Conservation (phyloP, 2,888 invertebrate genomes). For the Nyleta sp. region DNA sequence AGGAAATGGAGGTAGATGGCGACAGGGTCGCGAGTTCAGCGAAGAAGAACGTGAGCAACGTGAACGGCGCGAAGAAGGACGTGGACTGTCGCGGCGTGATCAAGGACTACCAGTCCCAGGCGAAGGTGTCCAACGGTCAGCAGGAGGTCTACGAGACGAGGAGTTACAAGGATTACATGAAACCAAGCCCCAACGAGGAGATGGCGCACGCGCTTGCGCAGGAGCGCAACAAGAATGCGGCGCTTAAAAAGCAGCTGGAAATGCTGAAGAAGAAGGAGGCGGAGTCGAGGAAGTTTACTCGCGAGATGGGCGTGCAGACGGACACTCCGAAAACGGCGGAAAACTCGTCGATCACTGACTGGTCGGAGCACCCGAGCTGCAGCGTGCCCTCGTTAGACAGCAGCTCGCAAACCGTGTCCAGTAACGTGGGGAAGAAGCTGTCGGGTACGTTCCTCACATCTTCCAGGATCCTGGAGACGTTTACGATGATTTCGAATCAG, state of each 20-base stretch:
- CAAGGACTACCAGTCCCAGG: conserved; percentile 18
- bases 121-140: conserved; percentile 44
- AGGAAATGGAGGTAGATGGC: neutral
- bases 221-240: conserved; percentile 27
- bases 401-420: conserved; percentile 64
- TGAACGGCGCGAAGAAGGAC: conserved; percentile 41
- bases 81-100: too few species aligned
- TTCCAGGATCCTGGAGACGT: conserved; percentile 77
- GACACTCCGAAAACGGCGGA: conserved; percentile 16
- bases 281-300: conserved; percentile 63
- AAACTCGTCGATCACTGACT: conserved; percentile 71
- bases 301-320: conserved; percentile 34
- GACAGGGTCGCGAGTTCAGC: neutral
- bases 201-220: neutral
- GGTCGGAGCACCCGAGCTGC: conserved; percentile 74
- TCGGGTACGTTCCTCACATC: conserved; percentile 78
- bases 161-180: conserved; percentile 77
- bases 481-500: conserved; percentile 76
- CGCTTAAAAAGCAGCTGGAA: conserved; percentile 69
- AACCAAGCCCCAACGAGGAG: conserved; percentile 9
- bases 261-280: conserved; percentile 31
- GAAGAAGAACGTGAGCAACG: conserved; percentile 8
- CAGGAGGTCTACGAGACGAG: conserved; percentile 20
- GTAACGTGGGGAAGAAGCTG: conserved; percentile 54
- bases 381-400: conserved; percentile 71